Evolutionary conservation across 2,888 invertebrate genomes (phyloP), one percentile per base, ranked within the genome.

Genomic region (Tachina lurida): DNA sequence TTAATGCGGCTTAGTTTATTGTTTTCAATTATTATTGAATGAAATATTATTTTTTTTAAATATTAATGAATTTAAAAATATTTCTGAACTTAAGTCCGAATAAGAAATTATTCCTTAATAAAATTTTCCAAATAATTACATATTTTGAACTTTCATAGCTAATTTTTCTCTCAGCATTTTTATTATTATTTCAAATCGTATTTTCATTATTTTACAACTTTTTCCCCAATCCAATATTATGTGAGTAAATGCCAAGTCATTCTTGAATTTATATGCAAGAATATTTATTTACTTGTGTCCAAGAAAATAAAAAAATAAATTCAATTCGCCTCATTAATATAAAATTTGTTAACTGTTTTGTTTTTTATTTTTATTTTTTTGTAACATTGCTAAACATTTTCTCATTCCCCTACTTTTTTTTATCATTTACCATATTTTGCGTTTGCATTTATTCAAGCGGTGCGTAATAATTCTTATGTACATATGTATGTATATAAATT

Each of bases 261-360:
- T 67, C 67, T n/a, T 47, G 22, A 39, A 31, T 83, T 60, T 62
- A 12, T 82, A 54, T 47, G 12, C 49, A 58, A 62, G 19, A 65
- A 65, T 71, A 41, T 73, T 62, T 63, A 52, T 9, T 54, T 41
- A 47, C 71, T 74, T 47, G 19, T 77, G 81, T 68, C 68, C 84
- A 78, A 80, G 1, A 15, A 4, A 17, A 77, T 2, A 22, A 31
- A 31, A 31, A 31, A 52, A 78, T 52, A 84, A 84, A 84, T 78
- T 71, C 84, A 84, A 87, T 84, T 84, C 70, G 47, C 45, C 71
- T 82, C 71, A 87, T 87, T 75, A 87, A 71, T 62, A 82, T 47
- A 70, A 81, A 77, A 54, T 77, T 70, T 60, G 68, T 75, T 49
- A 47, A 74, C 43, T 67, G 60, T 17, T n/a, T 19, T 49, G 41